phyloP scores from a whole-genome alignment of 2,113 vertebrate genomes.

The Varanus komodoensis region DNA sequence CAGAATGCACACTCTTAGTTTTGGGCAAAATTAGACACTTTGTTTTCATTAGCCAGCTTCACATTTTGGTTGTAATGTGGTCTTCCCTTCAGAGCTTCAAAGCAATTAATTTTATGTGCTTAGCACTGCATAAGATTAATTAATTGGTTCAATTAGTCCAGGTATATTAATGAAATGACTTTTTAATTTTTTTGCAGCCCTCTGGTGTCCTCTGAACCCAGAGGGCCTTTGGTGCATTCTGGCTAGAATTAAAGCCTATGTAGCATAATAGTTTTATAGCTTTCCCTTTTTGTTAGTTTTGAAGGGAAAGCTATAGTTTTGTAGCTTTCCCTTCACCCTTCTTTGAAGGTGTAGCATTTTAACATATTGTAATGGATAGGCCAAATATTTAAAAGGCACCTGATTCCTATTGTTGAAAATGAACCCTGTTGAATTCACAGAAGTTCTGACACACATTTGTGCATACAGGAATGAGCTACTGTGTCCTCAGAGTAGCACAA shows the following conservation, averaged over 20 bases:
- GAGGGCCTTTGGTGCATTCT: neutral
- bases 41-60: neutral
- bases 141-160: constrained; percentile 16
- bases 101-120: neutral
- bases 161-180: neutral
- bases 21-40: neutral
- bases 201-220: constrained; percentile 9
- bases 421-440: no score
- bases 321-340: no score
- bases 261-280: neutral
- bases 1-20: neutral
- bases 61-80: neutral
- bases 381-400: no score
- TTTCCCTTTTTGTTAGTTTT: no score
- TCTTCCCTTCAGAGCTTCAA: neutral
- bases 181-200: neutral
- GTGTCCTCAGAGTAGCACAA: neutral
- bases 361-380: no score
- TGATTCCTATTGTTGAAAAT: no score
- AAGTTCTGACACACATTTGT: neutral
- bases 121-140: neutral
- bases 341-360: no score
- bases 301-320: no score
- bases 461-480: neutral
- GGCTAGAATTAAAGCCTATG: neutral